phyloP scores from a whole-genome alignment of 64 coral and sea anemone genomes.

The Stichodactyla helianthus region DNA sequence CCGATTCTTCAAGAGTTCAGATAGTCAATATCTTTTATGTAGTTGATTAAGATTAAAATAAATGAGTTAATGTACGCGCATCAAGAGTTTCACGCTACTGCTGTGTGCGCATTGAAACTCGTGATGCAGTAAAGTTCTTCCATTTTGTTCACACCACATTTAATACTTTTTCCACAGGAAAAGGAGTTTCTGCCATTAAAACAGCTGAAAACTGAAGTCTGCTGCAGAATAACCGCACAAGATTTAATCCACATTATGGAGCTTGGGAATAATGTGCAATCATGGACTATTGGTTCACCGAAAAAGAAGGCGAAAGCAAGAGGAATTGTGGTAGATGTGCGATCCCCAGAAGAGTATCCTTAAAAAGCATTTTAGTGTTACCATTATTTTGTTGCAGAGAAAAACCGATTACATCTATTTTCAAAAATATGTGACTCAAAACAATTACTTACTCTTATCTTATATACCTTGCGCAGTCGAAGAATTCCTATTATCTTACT shows the following conservation, averaged over 20 bases:
- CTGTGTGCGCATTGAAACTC: no score
- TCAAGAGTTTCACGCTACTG: no score
- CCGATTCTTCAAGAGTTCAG: no score
- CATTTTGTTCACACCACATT: not conserved
- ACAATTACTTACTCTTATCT: no score
- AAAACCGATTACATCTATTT: no score
- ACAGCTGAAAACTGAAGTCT: conserved; percentile 81
- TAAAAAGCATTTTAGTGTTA: not conserved
- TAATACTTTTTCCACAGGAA: conserved; percentile 36
- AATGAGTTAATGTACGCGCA: no score
- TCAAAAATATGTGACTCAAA: no score
- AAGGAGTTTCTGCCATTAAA: conserved; percentile 82
- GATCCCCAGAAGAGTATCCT: conserved; percentile 94
- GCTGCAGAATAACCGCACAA: conserved; percentile 74
- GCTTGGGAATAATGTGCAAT: conserved; percentile 37
- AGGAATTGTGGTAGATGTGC: conserved; percentile 85
- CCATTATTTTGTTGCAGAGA: not conserved
- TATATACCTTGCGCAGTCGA: no score
- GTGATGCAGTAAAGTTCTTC: not conserved
- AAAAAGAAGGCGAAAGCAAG: conserved; percentile 61
- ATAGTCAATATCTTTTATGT: no score
- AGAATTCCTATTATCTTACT: no score
- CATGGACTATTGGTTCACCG: not conserved
- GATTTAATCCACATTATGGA: conserved; percentile 85
- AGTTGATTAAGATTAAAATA: no score